These are phyloP conservation scores for Drosophila obscura DNA, from an alignment of 1,140 invertebrate genomes.

Conservation along the genomic window DNA sequence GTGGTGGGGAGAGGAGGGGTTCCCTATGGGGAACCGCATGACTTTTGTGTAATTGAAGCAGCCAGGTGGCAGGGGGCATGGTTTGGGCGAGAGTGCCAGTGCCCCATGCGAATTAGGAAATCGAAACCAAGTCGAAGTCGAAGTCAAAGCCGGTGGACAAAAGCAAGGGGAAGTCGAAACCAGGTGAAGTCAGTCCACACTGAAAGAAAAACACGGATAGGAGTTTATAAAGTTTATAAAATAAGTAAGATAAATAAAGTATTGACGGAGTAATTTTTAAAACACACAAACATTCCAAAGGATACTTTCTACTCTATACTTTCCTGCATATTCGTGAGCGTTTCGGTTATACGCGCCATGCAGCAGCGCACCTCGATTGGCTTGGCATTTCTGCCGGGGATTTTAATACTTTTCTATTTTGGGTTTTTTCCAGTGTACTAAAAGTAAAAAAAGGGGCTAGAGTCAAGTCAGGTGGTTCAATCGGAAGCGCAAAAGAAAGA, in stretches of 20 bases:
- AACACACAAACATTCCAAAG: no score
- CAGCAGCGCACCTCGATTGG: no score
- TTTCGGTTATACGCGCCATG: background rate
- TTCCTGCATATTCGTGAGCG: no score
- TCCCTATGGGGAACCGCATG: constrained; percentile 42
- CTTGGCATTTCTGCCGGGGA: no score
- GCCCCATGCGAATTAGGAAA: constrained; percentile 72
- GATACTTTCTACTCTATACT: background rate
- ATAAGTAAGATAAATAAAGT: background rate
- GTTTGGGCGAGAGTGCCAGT: constrained; percentile 43
- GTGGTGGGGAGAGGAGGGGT: background rate
- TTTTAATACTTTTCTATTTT: no score
- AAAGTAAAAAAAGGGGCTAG: background rate
- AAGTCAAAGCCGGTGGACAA: background rate
- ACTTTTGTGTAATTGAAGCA: constrained; percentile 80
- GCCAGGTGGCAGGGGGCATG: constrained; percentile 41
- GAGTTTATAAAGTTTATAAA: background rate
- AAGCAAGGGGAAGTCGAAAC: constrained; percentile 8
- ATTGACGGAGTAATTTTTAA: background rate
- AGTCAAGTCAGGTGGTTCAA: constrained; percentile 40
- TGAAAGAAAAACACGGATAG: background rate
- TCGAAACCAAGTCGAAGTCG: constrained; percentile 67
- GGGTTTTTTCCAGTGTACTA: no score
- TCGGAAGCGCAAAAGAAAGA: constrained; percentile 48
- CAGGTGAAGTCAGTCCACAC: constrained; percentile 3